Conservation (phyloP, 2,797 vertebrate species). For the Microtus obscurus region DNA sequence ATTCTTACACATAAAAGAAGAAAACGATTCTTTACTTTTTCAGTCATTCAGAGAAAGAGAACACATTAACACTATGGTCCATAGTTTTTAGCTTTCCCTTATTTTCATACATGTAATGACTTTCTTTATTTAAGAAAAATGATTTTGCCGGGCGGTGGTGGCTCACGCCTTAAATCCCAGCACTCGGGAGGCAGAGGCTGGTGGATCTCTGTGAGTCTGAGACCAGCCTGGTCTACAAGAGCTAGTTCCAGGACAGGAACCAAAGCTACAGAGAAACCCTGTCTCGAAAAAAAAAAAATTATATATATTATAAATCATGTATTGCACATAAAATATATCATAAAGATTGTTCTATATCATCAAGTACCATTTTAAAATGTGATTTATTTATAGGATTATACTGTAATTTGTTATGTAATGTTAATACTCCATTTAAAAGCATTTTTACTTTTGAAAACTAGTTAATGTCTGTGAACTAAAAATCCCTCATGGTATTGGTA, state of each 20-base stretch:
- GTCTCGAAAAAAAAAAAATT: no score
- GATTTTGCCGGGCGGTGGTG: no score
- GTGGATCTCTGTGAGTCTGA: no score
- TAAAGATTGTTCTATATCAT: not conserved
- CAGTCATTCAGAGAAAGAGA: not conserved
- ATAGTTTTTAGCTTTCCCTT: not conserved
- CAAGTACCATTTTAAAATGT: constrained; percentile 14
- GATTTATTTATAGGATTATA: constrained; percentile 6
- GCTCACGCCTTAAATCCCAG: no score
- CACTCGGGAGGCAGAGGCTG: no score
- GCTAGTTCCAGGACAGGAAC: no score
- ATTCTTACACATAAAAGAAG: not conserved
- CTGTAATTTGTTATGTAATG: not conserved
- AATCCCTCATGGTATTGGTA: not conserved
- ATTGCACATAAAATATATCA: not conserved
- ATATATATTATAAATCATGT: not conserved
- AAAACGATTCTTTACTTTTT: not conserved
- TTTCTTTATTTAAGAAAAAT: not conserved
- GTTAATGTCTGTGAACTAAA: constrained; percentile 34
- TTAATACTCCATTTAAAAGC: constrained; percentile 31
- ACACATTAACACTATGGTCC: not conserved
- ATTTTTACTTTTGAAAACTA: constrained; percentile 2
- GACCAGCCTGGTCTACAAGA: no score
- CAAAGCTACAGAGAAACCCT: no score
- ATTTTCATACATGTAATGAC: not conserved